Base-by-base conservation (phyloP, 2,113 vertebrate genomes). In the Mobula birostris region DNA sequence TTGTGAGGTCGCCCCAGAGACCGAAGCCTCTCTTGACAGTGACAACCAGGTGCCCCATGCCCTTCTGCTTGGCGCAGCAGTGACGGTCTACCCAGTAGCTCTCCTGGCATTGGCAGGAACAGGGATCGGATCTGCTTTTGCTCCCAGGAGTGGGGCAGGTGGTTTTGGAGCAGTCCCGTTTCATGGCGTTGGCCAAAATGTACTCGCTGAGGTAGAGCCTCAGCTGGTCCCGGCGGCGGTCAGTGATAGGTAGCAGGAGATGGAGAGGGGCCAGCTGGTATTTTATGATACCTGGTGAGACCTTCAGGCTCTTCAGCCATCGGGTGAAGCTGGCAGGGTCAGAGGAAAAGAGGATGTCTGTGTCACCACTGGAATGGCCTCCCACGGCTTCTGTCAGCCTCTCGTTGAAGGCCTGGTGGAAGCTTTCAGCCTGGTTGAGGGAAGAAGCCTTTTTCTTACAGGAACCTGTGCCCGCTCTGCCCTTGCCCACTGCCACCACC, bases 251-350 rank as follows among this genome's bases (percentile, higher is more conserved):
- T 11, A 94, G 96, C 76, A 97, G 95, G 24, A 97, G 95, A 94
- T 97, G 96, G 66, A 97, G 95, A 24, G 97, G 97, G 76, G 96
- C 96, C 94, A 97, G 96, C 58, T 94, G 95, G 8, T 97, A 97
- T 24, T 96, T 96, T 77, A 97, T 95, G 12, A 97, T 95, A 3
- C 97, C 97, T 0, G 97, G 97, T 94, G 96, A 95, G 36, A 96
- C 94, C 1, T 96, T 95, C 87, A 97, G 95, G 58, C 97, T 97
- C 85, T 85, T 96, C 94, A 97, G 96, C 97, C 97, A 97, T 95
- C 95, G 96, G 68, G 95, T 94, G 95, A 97, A 97, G 0, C 96
- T 95, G 14, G 96, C 95, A 0, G 95, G 95, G 27, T 96, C 96
- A 9, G 96, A 94, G 19, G 96, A 95, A 78, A 97, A 96, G 29